A percentile compares a stretch with the other conserved stretches of the same genome.
Evolutionary conservation across 2,888 invertebrate species (phyloP).

Genomic region (Dolomedes plantarius): DNA sequence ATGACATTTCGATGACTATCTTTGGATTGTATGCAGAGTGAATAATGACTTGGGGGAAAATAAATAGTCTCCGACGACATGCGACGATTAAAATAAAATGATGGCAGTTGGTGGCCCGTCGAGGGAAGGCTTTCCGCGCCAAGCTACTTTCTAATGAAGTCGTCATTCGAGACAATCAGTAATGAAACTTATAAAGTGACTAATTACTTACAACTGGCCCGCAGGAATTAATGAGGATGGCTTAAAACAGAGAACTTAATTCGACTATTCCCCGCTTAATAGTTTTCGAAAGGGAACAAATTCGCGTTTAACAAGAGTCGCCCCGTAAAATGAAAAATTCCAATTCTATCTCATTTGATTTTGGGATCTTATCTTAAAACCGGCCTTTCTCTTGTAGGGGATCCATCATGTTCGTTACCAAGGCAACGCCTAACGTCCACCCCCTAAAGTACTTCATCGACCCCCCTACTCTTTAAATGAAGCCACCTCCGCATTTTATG

Average conservation of each 20-base stretch:
- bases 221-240: slow-evolving; percentile 63
- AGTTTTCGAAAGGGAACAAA: slow-evolving; percentile 67
- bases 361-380: slow-evolving; percentile 67
- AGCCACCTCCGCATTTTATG: slow-evolving; percentile 7
- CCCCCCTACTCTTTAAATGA: slow-evolving; percentile 29
- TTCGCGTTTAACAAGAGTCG: slow-evolving; percentile 68
- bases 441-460: slow-evolving; percentile 15
- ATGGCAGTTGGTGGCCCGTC: slow-evolving; percentile 25
- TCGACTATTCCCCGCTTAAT: slow-evolving; percentile 49
- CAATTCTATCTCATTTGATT: slow-evolving; percentile 70
- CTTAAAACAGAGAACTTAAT: slow-evolving; percentile 60
- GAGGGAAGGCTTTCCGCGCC: neutral
- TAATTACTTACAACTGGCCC: slow-evolving; percentile 68
- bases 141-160: slow-evolving; percentile 49
- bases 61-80: slow-evolving; percentile 10
- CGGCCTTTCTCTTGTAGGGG: slow-evolving; percentile 71
- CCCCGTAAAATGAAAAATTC: slow-evolving; percentile 68
- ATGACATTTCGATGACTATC: slow-evolving; percentile 47
- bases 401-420: slow-evolving; percentile 63
- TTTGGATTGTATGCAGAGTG: slow-evolving; percentile 21
- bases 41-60: slow-evolving; percentile 24
- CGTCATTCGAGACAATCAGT: slow-evolving; percentile 36
- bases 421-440: slow-evolving; percentile 30
- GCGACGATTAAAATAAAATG: slow-evolving; percentile 63
- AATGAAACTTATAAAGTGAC: slow-evolving; percentile 71